Conservation (phyloP, 2,888 invertebrate species). For the Timema podura region DNA sequence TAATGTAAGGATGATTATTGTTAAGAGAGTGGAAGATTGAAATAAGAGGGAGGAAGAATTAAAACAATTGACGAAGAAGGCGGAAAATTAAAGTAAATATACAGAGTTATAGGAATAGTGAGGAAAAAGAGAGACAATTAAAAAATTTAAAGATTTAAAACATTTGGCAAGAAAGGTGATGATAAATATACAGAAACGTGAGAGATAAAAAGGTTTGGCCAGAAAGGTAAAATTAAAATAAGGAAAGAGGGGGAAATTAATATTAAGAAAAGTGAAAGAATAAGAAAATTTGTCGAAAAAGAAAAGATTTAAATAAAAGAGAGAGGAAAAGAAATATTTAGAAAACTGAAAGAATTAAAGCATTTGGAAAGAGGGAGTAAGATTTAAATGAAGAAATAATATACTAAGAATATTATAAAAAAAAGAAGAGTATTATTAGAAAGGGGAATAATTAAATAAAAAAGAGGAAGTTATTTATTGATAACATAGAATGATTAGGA, state of each 20-base stretch:
- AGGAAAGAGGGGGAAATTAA: not conserved
- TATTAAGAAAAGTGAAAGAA: not conserved
- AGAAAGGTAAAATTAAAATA: not conserved
- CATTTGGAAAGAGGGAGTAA: no score
- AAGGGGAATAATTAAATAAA: no score
- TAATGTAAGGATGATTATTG: not conserved
- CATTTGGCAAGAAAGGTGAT: not conserved
- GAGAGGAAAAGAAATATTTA: not conserved
- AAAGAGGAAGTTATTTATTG: no score
- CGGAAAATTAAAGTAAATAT: not conserved
- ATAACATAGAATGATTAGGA: no score
- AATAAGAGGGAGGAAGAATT: not conserved
- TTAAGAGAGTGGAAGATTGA: no score
- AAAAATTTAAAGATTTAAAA: not conserved
- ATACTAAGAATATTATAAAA: no score
- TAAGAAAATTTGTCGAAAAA: not conserved
- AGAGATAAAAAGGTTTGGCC: not conserved
- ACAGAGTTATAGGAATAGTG: not conserved
- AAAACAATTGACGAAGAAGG: no score
- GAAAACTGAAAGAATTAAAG: no score
- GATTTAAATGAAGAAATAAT: no score
- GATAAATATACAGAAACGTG: not conserved
- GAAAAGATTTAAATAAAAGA: not conserved
- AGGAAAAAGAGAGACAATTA: not conserved
- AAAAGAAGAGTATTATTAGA: no score